Evolutionary conservation across 2,797 vertebrate species (phyloP).

Genomic region (Darevskia nairensis): DNA sequence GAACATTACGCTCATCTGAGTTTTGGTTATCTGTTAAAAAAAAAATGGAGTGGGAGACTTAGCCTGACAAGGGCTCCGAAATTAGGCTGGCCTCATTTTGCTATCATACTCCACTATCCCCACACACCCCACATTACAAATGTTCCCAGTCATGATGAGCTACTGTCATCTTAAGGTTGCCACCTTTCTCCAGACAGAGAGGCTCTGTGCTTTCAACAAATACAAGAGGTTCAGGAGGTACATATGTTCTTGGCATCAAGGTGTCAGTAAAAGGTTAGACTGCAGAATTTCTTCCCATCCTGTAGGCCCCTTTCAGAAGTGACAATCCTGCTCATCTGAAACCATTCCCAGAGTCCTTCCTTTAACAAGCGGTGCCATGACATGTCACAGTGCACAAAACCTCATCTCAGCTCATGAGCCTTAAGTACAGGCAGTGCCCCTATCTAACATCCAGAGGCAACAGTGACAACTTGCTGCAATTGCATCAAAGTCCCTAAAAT

Average conservation of each 20-base stretch:
- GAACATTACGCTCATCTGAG: neutral
- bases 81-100: slow-evolving; percentile 20
- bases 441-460: neutral
- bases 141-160: neutral
- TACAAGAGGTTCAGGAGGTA: neutral
- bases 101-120: neutral
- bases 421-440: neutral
- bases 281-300: neutral
- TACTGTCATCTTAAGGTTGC: neutral
- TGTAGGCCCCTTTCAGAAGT: neutral
- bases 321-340: neutral
- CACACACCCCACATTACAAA: neutral
- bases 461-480: neutral
- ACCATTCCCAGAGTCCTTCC: neutral
- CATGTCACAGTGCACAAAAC: neutral
- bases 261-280: neutral
- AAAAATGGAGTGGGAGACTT: neutral
- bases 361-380: neutral
- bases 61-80: neutral
- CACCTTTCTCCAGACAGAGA: neutral
- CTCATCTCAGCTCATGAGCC: neutral
- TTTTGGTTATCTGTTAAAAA: slow-evolving; percentile 18
- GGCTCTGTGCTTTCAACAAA: neutral
- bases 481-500: neutral
- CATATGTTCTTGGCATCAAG: neutral